Evolutionary conservation across 2,797 vertebrate species (phyloP).

Genomic region (Lutjanus campechanus): DNA sequence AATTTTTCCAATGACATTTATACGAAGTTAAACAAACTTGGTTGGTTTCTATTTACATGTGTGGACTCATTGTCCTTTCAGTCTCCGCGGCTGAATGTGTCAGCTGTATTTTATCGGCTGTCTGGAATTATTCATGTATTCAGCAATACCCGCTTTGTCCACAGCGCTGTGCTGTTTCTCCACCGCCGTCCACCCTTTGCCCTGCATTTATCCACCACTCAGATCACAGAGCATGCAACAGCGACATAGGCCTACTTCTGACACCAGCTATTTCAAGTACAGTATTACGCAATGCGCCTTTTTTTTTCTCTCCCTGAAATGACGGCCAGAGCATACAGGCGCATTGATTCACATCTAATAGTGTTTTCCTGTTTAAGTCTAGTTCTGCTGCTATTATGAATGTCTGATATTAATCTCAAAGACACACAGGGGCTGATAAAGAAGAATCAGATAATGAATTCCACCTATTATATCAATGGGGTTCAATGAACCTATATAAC

Average conservation of each 20-base stretch:
- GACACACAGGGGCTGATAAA: conserved; percentile 14
- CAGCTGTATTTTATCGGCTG: conserved; percentile 68
- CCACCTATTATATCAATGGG: conserved; percentile 12
- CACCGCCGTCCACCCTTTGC: conserved; percentile 47
- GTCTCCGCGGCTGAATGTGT: conserved; percentile 57
- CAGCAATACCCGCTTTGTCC: conserved; percentile 55
- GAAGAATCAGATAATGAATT: conserved; percentile 30
- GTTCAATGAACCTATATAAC: conserved; percentile 1
- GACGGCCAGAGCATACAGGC: conserved; percentile 50
- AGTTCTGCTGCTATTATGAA: conserved; percentile 27
- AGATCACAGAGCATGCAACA: conserved; percentile 71
- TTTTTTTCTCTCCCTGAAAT: conserved; percentile 52
- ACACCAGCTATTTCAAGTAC: conserved; percentile 81
- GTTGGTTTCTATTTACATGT: conserved; percentile 48
- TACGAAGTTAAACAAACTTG: conserved; percentile 40
- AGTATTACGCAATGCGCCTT: conserved; percentile 81
- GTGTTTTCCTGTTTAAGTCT: conserved; percentile 57
- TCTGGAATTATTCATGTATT: conserved; percentile 54
- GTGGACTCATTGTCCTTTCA: conserved; percentile 56
- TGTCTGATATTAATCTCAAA: conserved; percentile 17
- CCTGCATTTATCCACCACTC: conserved; percentile 68
- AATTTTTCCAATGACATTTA: not conserved
- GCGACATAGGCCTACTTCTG: conserved; percentile 73
- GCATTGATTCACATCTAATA: conserved; percentile 65
- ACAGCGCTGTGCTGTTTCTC: conserved; percentile 73